These are phyloP conservation scores for Anolis carolinensis DNA, from an alignment of 2,113 vertebrate genomes.

Conservation along the genomic window DNA sequence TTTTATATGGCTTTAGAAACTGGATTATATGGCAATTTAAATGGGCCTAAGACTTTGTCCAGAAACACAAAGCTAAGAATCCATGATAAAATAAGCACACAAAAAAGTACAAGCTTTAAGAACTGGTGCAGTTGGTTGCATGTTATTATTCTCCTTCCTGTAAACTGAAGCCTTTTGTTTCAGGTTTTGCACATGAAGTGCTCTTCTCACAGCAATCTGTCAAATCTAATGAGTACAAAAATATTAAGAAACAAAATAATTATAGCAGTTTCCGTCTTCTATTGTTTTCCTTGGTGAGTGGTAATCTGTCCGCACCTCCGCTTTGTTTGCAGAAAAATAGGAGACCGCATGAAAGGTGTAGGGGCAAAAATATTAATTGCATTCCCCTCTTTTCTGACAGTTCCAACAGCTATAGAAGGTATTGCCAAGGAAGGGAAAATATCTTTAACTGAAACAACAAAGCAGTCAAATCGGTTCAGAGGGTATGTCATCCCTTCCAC, in stretches of 20 bases:
- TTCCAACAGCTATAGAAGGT: slow-evolving; percentile 50
- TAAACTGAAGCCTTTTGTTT: slow-evolving; percentile 43
- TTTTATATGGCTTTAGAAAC: too few relatives aligned
- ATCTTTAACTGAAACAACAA: slow-evolving; percentile 25
- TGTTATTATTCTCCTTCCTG: too few relatives aligned
- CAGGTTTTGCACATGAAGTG: slow-evolving; percentile 33
- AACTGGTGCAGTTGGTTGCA: too few relatives aligned
- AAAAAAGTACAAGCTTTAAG: too few relatives aligned
- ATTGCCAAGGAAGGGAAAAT: slow-evolving; percentile 55
- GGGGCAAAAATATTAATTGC: slow-evolving; percentile 66
- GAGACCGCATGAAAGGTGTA: slow-evolving; percentile 51
- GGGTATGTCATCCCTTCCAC: slow-evolving; percentile 29
- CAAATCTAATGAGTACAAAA: too few relatives aligned
- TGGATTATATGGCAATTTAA: too few relatives aligned
- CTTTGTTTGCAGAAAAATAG: slow-evolving; percentile 61
- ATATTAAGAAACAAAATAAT: too few relatives aligned
- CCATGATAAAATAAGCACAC: too few relatives aligned
- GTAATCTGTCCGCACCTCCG: slow-evolving; percentile 34
- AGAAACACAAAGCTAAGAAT: too few relatives aligned
- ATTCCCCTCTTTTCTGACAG: slow-evolving; percentile 56
- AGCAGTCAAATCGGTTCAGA: slow-evolving; percentile 48
- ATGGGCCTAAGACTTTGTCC: too few relatives aligned
- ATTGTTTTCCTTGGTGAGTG: too few relatives aligned
- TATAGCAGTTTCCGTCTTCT: too few relatives aligned
- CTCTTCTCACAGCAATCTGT: slow-evolving; percentile 10